A percentile compares a stretch with the other conserved stretches of the same genome.
Evolutionary conservation across 2,797 vertebrate species (phyloP).

Genomic region (Champsocephalus gunnari): DNA sequence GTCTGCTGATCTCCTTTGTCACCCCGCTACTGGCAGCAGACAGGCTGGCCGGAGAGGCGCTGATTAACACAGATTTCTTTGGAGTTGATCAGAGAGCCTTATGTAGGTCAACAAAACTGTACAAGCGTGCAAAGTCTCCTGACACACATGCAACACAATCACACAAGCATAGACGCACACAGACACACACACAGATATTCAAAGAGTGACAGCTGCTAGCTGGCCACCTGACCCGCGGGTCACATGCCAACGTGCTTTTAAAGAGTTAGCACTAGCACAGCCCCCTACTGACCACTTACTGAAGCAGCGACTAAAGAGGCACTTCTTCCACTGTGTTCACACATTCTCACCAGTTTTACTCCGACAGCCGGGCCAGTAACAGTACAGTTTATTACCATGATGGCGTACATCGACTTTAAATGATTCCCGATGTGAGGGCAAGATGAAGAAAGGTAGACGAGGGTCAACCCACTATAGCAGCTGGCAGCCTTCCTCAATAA

Average conservation of each 20-base stretch:
- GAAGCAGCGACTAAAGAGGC: conserved; percentile 13
- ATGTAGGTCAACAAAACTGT: conserved; percentile 75
- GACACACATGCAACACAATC: conserved; percentile 20
- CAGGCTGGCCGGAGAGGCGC: conserved; percentile 51
- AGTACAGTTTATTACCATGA: conserved; percentile 15
- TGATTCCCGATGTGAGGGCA: conserved; percentile 45
- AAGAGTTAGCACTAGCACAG: conserved; percentile 21
- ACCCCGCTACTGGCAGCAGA: conserved; percentile 54
- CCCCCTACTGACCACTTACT: conserved; percentile 42
- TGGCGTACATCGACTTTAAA: conserved; percentile 25
- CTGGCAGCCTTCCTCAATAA: conserved; percentile 49
- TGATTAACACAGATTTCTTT: conserved; percentile 76
- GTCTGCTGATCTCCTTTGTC: conserved; percentile 78
- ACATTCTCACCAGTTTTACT: conserved; percentile 37
- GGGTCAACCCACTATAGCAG: conserved; percentile 38
- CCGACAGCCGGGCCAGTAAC: not conserved
- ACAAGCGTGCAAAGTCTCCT: conserved; percentile 34
- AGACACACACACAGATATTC: conserved; percentile 23
- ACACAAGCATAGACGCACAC: conserved; percentile 1
- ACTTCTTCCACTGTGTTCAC: conserved; percentile 31
- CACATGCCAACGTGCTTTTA: conserved; percentile 65
- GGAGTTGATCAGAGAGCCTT: conserved; percentile 68
- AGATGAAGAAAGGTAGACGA: conserved; percentile 27
- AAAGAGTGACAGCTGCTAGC: conserved; percentile 75
- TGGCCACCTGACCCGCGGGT: conserved; percentile 65